Evolutionary conservation across 2,888 invertebrate genomes (phyloP).

Genomic region (Zhuqinia jingwanae): DNA sequence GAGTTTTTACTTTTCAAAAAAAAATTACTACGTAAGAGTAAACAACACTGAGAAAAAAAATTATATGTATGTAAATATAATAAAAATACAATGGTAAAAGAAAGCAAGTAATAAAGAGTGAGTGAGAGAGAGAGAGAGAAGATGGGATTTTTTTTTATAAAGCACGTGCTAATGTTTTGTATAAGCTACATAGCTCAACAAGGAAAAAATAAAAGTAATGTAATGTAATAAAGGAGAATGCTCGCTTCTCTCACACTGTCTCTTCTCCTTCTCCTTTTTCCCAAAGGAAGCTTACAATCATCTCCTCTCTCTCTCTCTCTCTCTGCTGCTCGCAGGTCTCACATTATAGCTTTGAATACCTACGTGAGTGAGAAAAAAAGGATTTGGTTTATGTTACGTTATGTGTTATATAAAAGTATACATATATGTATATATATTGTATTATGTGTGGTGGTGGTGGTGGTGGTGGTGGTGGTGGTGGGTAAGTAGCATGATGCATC

Average conservation of each 20-base stretch:
- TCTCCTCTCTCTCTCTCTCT: no score
- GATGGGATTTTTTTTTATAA: slow-evolving; percentile 58
- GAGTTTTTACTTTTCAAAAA: slow-evolving; percentile 23
- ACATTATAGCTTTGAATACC: neutral
- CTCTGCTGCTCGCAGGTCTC: neutral
- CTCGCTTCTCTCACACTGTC: neutral
- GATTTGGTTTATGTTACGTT: neutral
- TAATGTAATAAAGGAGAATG: neutral
- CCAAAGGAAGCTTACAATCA: neutral
- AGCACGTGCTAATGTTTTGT: slow-evolving; percentile 77
- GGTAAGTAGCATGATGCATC: no score
- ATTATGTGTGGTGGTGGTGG: no score
- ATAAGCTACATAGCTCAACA: neutral
- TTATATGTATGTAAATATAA: no score
- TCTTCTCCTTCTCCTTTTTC: slow-evolving; percentile 22
- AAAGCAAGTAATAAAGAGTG: slow-evolving; percentile 44
- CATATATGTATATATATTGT: neutral
- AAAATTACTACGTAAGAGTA: neutral
- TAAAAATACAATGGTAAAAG: neutral
- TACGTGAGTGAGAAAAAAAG: neutral
- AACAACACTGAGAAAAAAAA: neutral
- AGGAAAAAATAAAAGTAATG: slow-evolving; percentile 6
- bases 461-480: no score
- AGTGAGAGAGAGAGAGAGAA: no score
- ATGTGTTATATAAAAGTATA: slow-evolving; percentile 10